A percentile compares a stretch with the other conserved stretches of the same genome.
phyloP scores from a whole-genome alignment of 2,113 vertebrate species.

The Nansenia antarctica region DNA sequence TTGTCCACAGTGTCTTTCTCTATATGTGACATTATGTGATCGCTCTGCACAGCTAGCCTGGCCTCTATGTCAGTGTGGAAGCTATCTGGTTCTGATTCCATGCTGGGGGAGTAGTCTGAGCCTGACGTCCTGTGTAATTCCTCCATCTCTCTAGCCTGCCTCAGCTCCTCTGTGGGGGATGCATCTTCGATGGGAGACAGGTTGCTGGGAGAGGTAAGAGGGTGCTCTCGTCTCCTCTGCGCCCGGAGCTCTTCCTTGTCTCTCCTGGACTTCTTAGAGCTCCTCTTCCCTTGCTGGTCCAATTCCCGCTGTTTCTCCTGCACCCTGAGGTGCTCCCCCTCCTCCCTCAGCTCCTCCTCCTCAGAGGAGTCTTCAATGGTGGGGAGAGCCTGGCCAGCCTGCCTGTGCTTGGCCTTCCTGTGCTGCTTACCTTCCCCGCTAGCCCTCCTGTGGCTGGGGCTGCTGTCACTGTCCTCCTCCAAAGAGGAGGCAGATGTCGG shows the following conservation, averaged over 20 bases:
- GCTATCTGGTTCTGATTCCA: slow-evolving; percentile 88
- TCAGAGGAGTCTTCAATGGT: slow-evolving; percentile 96
- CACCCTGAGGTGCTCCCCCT: slow-evolving; percentile 81
- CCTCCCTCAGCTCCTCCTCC: slow-evolving; percentile 86
- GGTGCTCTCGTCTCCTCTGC: slow-evolving; percentile 79
- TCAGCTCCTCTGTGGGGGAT: slow-evolving; percentile 86
- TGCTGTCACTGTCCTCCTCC: slow-evolving; percentile 97
- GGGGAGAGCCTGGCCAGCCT: slow-evolving; percentile 85
- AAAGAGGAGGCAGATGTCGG: slow-evolving; percentile 95
- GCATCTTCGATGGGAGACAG: slow-evolving; percentile 82
- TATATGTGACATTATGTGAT: no score
- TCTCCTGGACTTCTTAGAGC: slow-evolving; percentile 83
- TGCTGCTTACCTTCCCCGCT: slow-evolving; percentile 87
- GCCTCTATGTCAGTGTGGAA: slow-evolving; percentile 75
- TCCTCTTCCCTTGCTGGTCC: slow-evolving; percentile 83
- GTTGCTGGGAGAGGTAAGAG: slow-evolving; percentile 83
- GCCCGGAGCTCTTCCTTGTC: slow-evolving; percentile 84
- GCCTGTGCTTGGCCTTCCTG: slow-evolving; percentile 88
- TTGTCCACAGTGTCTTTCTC: slow-evolving; percentile 49
- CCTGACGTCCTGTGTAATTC: slow-evolving; percentile 85
- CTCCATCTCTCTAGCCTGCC: slow-evolving; percentile 81
- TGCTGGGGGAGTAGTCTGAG: slow-evolving; percentile 89
- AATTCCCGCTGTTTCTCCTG: slow-evolving; percentile 81
- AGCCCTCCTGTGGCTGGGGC: slow-evolving; percentile 87
- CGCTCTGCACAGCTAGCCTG: slow-evolving; percentile 62